Base-by-base conservation (phyloP, 2,888 invertebrate genomes). In the Hoplodrina ambigua region DNA sequence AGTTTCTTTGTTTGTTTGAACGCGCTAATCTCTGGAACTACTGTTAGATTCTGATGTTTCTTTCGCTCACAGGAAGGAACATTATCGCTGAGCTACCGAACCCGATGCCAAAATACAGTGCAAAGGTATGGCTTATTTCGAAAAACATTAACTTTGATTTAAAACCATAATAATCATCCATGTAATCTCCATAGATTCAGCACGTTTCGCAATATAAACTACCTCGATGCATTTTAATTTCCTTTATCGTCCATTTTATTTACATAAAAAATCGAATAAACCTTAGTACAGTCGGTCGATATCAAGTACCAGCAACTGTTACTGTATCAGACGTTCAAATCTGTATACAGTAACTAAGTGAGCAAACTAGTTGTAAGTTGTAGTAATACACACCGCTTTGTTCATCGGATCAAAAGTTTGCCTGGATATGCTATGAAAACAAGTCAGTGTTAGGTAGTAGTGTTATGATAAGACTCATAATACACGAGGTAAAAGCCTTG, bases 341-440 rank as follows among this genome's bases (percentile, higher is more conserved):
- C n/a, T 41, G 25, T 54, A 58, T 75, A 65, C 58, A 56, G 33
- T 56, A 64, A 65, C 67, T 58, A 71, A 75, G 52, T 60, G 57
- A 66, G 52, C 10, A 17, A 75, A 77, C 52, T 73, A 65, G 53
- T 59, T 78, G 20, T 65, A 69, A 78, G 72, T 59, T 65, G 44
- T 59, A 55, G 41, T 69, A 62, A 71, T 75, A 75, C 55, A 66
- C 61, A 62, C 71, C 65, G 50, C 65, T 78, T 70, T 67, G 63
- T 74, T 72, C 53, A 66, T 58, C 41, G 49, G 59, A 61, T 71
- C 75, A 70, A 49, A 78, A 78, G 75, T 78, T 75, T 52, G n/a
- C 33, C 46, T 17, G 25, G 62, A 19, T 57, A 20, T 41, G 8
- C n/a, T 25, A 41, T 19, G 52, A 59, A 62, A 66, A 56, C 50